These are phyloP conservation scores for Gallinago media DNA, from an alignment of 2,113 vertebrate genomes.

Conservation along the genomic window DNA sequence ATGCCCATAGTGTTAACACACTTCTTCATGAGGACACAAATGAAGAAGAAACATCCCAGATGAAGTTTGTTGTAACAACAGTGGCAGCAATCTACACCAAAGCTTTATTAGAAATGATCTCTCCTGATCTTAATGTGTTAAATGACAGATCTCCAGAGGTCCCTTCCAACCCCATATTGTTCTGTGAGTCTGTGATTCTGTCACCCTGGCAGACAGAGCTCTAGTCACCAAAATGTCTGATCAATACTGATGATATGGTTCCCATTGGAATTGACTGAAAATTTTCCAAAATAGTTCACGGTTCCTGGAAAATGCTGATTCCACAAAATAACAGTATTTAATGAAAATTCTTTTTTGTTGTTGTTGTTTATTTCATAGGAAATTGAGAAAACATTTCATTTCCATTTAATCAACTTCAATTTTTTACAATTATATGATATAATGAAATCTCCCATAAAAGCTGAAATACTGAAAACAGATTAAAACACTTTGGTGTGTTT, in stretches of 20 bases:
- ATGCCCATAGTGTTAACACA: neutral
- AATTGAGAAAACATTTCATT: neutral
- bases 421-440: neutral
- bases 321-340: neutral
- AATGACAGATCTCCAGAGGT: neutral
- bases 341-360: neutral
- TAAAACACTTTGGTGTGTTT: neutral
- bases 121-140: neutral
- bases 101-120: neutral
- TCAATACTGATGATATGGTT: neutral
- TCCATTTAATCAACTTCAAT: neutral
- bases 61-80: neutral
- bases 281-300: neutral
- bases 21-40: neutral
- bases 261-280: neutral
- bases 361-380: neutral
- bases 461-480: neutral
- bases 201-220: neutral
- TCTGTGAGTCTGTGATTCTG: neutral
- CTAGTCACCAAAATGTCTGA: neutral
- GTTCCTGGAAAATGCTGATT: neutral
- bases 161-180: too few species aligned
- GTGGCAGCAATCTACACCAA: neutral
- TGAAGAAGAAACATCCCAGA: neutral
- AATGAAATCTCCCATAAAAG: neutral